A percentile compares a stretch with the other conserved stretches of the same genome.
phyloP scores from a whole-genome alignment of 1,140 invertebrate species.

The Drosophila nebulosa region DNA sequence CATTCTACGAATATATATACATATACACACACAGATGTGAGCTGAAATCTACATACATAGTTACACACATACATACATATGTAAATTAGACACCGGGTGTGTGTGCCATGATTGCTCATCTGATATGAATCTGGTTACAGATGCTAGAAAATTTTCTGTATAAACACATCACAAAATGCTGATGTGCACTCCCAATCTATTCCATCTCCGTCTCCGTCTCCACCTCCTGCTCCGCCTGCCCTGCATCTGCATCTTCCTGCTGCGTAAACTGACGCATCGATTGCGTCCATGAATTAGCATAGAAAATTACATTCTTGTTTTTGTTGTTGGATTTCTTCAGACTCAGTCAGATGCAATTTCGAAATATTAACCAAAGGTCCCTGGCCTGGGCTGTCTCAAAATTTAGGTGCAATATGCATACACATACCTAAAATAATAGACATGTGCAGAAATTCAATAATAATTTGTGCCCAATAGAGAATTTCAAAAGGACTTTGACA shows the following conservation, averaged over 20 bases:
- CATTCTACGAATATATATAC: neutral
- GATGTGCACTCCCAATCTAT: no score
- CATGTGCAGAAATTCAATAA: neutral
- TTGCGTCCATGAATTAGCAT: conserved; percentile 32
- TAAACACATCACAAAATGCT: conserved; percentile 4
- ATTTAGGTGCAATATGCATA: neutral
- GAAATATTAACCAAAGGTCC: neutral
- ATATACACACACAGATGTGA: conserved; percentile 33
- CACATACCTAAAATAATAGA: neutral
- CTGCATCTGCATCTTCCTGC: neutral
- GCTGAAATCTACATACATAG: neutral
- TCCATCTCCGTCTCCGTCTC: conserved; percentile 1
- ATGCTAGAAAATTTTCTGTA: conserved; percentile 2
- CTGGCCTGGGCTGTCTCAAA: neutral
- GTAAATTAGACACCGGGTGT: conserved; percentile 34
- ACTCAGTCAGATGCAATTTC: neutral
- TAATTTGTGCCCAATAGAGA: neutral
- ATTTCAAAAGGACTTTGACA: neutral
- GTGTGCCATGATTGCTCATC: conserved; percentile 32
- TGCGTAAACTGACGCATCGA: conserved; percentile 15
- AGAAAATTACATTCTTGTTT: conserved; percentile 11
- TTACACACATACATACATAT: conserved; percentile 21
- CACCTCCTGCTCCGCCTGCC: no score
- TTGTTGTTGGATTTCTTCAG: neutral
- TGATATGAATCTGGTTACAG: conserved; percentile 5